Evolutionary conservation across 2,888 invertebrate species (phyloP), one percentile per base, ranked within the genome.

Genomic region (Chydorus sphaericus): DNA sequence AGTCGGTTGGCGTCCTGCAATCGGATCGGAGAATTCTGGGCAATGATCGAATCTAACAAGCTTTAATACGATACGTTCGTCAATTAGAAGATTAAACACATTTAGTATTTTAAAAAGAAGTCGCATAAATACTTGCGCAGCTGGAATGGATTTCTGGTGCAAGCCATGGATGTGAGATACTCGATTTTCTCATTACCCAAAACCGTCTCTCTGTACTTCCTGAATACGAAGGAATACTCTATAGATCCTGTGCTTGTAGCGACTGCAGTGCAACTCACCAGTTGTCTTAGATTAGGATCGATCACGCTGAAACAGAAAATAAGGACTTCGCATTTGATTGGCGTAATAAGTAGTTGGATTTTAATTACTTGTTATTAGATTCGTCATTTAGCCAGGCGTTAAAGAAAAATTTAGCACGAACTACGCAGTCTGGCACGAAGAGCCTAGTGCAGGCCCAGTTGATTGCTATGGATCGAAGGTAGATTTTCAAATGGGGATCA

Each of bases 71-170:
- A 33, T 33, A 39, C 20, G n/a, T 16, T 6, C 8, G 16, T 18
- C n/a, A 26, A 28, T 10, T 26, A 10, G 16, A 16, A 5, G 23
- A 31, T 20, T 30, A 14, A 54, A 36, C 29, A 49, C 14, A 33
- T 33, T 33, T 28, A 2, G 29, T 26, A 49, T 30, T 7, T 49
- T n/a, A n/a, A n/a, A n/a, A n/a, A 48, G 18, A 10, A 11, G 14
- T 4, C 14, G 70, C 70, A 70, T n/a, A 8, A 59, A 61, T 63
- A 75, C 76, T 82, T 75, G 65, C 77, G 78, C 5, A 93, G 71
- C 39, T 93, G 73, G 81, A 91, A 91, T 0, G 83, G 81, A 61
- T 90, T 83, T 57, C 81, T 74, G 0, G 86, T 82, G 65, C 93
- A 93, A 0, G 88, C 86, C 14, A 94, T 72, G 0, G 88, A 83